Base-by-base conservation (phyloP, 2,113 vertebrate genomes). In the Balaenoptera acutorostrata region DNA sequence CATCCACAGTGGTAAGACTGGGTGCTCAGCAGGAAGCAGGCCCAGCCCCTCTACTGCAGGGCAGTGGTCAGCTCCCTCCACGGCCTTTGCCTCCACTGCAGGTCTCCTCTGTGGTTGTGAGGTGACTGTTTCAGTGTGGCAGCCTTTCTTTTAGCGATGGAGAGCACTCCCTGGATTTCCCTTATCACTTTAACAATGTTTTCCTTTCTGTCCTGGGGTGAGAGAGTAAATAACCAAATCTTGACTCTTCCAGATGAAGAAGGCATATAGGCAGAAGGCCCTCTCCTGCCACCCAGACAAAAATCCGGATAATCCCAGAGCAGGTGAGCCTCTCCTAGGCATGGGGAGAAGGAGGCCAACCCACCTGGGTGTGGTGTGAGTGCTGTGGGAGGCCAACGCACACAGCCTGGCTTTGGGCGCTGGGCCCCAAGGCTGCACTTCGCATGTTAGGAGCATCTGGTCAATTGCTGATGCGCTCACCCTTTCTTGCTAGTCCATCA, bases 251-350 rank as follows among this genome's bases (percentile, higher is more conserved):
- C 96, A 99, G 99, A 99, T 99, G 82, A 99, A 99, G 98, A 99
- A 99, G 96, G 99, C 99, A 0, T 99, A 99, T 97, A 98, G 99
- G 92, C 99, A 99, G 98, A 99, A 99, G 97, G 99, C 99, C 3
- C 97, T 99, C 92, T 99, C 98, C 2, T 99, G 99, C 97, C 99
- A 99, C 98, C 99, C 99, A 0, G 99, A 99, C 98, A 99, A 99
- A 98, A 99, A 99, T 97, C 99, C 99, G 0, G 99, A 99, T 97
- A 99, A 99, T 95, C 99, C 99, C 23, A 98, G 99, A 98, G 99
- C 99, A 98, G 99, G 99, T 99, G 89, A 98, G 98, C 36, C n/a
- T 71, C 39, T 66, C 83, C 46, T 31, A 33, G 27, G 23, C 9
- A 0, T 3, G 29, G 78, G 52, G 49, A 55, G 72, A 66, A 74